Evolutionary conservation across 2,797 vertebrate species (phyloP), one percentile per base, ranked within the genome.

Genomic region (Enteromius afrohamiltoni): DNA sequence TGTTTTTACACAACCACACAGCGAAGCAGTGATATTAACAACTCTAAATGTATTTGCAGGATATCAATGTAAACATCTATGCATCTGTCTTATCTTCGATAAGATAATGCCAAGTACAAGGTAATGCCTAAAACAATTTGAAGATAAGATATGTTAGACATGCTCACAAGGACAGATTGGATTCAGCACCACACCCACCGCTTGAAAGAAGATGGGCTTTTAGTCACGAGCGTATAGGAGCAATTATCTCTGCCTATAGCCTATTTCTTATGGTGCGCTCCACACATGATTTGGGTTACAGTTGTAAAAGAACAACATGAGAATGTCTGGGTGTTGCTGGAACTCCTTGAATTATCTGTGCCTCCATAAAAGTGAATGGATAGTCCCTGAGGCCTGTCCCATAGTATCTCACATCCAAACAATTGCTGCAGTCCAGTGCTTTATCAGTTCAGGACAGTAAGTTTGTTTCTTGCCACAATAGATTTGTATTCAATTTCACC

Each of bases 401-500:
- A 69, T 55, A 77, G 53, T 80, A 76, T 85, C 10, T 19, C 23
- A 29, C 67, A 49, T 65, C 51, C 75, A 60, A 80, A 88, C 77
- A 77, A 78, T 77, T 40, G 37, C 49, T 40, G 11, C 21, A 51
- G 34, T 64, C 53, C 34, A 21, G 9, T 47, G 69, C 73, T 83
- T 85, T 83, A 79, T 83, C 77, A 75, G 19, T 76, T 70, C 73
- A 77, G 79, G 80, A 40, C 16, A 34, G 55, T 31, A 76, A 81
- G 77, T 83, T 83, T 86, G 80, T 85, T 83, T 80, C 71, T 62
- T 23, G 13, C 71, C 19, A 85, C 80, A 83, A 83, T 83, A 80
- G 78, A 10, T 58, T 58, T 62, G 80, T 64, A 81, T 88, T 83
- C 5, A 53, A 65, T 86, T 71, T 78, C 83, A 67, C 26, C 67